Evolutionary conservation across 2,113 vertebrate genomes (phyloP).

Genomic region (Vombatus ursinus): DNA sequence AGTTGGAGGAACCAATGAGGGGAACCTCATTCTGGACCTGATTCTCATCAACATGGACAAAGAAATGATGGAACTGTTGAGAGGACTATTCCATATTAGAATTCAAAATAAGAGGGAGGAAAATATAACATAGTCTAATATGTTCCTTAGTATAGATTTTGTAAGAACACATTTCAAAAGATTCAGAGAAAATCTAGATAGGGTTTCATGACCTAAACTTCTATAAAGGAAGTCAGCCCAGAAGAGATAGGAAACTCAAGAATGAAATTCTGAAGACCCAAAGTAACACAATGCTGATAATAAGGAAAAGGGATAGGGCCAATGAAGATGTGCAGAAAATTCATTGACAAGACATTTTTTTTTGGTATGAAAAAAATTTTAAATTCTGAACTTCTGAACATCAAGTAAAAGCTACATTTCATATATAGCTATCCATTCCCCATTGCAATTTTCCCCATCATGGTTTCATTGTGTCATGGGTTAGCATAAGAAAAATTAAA

Average conservation of each 20-base stretch:
- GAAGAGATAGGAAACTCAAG: not conserved
- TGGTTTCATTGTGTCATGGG: no score
- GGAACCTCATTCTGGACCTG: not conserved
- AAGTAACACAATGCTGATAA: not conserved
- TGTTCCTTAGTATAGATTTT: not conserved
- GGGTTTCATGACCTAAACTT: not conserved
- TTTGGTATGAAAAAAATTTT: not conserved
- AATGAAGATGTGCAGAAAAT: not conserved
- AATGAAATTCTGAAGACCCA: not conserved
- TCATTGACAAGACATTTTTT: not conserved
- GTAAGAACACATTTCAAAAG: not conserved
- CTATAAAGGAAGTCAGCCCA: not conserved
- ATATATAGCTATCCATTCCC: not conserved
- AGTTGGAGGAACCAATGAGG: not conserved
- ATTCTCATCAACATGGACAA: not conserved
- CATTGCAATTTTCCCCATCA: no score
- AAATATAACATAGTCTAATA: not conserved
- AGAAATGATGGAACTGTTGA: not conserved
- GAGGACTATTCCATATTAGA: not conserved
- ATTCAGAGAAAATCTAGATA: not conserved
- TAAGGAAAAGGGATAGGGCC: not conserved
- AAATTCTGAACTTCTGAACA: not conserved
- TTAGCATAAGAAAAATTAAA: no score
- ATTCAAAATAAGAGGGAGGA: not conserved
- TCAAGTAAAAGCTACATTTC: not conserved